phyloP scores from a whole-genome alignment of 2,888 invertebrate genomes.

The Steinernema hermaphroditum region DNA sequence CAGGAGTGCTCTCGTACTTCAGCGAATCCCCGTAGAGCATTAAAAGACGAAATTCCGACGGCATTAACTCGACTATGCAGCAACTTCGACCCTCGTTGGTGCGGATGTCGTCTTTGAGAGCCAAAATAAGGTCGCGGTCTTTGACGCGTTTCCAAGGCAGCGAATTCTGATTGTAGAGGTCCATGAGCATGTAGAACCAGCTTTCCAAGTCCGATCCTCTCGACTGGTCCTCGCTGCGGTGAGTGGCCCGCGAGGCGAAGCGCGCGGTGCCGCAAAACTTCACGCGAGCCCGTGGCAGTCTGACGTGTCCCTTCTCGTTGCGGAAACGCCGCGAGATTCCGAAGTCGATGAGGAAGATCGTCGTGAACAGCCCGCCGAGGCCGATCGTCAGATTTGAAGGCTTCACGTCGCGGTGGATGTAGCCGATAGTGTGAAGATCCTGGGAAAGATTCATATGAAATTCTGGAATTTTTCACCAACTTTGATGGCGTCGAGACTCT shows the following conservation, averaged over 20 bases:
- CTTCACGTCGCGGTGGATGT: constrained; percentile 47
- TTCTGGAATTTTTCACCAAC: neutral
- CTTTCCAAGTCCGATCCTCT: constrained; percentile 7
- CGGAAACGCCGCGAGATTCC: constrained; percentile 51
- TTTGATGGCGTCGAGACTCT: constrained; percentile 1
- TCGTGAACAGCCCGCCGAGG: constrained; percentile 38
- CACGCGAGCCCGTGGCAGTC: neutral
- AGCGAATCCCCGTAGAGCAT: constrained; percentile 19
- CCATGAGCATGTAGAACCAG: constrained; percentile 31
- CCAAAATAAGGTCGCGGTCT: constrained; percentile 6
- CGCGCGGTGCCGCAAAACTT: constrained; percentile 15
- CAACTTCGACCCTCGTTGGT: constrained; percentile 13
- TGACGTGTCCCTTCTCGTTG: neutral
- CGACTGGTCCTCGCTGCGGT: constrained; percentile 13
- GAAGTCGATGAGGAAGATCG: constrained; percentile 56
- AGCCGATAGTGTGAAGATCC: constrained; percentile 28
- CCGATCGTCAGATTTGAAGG: constrained; percentile 56
- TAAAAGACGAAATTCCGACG: neutral
- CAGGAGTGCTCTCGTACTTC: neutral
- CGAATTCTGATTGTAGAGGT: constrained; percentile 23
- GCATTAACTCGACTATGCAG: constrained; percentile 13
- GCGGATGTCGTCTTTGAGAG: constrained; percentile 9
- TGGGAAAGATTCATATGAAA: neutral
- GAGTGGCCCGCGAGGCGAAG: constrained; percentile 2
- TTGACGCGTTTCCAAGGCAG: constrained; percentile 16